phyloP scores from a whole-genome alignment of 2,113 vertebrate species.

The Pluvianellus socialis region DNA sequence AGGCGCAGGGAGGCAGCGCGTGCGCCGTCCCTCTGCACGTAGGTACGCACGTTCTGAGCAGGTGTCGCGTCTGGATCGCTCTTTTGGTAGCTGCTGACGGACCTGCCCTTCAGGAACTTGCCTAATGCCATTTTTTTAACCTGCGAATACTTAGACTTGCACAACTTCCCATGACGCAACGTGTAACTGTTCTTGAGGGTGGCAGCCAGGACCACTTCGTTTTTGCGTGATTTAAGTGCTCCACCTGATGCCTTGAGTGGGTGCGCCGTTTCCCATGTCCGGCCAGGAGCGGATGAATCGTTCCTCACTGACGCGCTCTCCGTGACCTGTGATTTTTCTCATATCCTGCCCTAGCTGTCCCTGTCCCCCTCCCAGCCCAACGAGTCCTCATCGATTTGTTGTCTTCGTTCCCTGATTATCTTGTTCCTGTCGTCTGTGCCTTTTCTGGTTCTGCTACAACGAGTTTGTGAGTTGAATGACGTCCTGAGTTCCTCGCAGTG shows the following conservation, averaged over 20 bases:
- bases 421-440: not conserved
- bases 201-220: not conserved
- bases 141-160: not conserved
- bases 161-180: rapidly evolving
- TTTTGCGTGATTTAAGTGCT: not conserved
- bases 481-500: not conserved
- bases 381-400: rapidly evolving
- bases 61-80: rapidly evolving
- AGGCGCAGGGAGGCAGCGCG: rapidly evolving
- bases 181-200: not conserved
- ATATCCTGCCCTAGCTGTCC: not conserved
- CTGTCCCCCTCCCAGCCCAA: not conserved
- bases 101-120: not conserved
- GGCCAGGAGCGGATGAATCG: not conserved
- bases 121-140: not conserved
- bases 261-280: not conserved
- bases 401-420: not conserved
- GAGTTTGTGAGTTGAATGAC: not conserved
- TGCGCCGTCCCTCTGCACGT: rapidly evolving
- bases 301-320: not conserved
- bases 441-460: not conserved
- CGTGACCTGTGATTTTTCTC: not conserved
- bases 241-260: not conserved
- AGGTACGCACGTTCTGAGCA: rapidly evolving
- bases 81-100: not conserved